Conservation (phyloP, 2,113 vertebrate species). For the Psammodynastes pulverulentus region DNA sequence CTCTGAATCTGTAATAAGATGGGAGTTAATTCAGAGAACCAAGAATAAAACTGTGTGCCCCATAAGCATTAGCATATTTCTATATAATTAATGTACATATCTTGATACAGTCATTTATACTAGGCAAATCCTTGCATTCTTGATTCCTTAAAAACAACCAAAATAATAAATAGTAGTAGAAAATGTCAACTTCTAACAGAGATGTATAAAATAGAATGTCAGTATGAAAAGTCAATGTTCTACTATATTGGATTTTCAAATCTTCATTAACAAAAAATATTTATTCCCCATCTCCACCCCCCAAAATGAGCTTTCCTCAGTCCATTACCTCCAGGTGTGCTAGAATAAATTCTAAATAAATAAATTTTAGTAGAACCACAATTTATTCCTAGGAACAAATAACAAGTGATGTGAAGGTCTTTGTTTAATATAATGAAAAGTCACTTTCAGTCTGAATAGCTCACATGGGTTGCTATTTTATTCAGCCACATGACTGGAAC, state of each 20-base stretch:
- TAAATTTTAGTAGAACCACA: no score
- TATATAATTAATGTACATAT: neutral
- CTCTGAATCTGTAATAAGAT: neutral
- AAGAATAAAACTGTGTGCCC: slow-evolving; percentile 17
- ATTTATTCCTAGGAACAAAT: neutral
- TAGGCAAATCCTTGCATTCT: neutral
- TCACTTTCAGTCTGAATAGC: neutral
- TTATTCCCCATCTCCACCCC: neutral
- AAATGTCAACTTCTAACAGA: neutral
- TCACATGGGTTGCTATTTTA: neutral
- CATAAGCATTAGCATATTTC: slow-evolving; percentile 21
- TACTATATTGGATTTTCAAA: neutral
- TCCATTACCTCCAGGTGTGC: neutral
- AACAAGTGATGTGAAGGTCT: neutral
- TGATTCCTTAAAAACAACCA: neutral
- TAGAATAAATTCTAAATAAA: neutral
- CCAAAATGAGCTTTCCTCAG: neutral
- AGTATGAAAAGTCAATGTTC: neutral
- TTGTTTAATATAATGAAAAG: neutral
- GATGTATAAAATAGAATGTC: neutral
- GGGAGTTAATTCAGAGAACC: neutral
- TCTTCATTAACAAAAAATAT: neutral
- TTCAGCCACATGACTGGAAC: neutral
- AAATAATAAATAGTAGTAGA: neutral
- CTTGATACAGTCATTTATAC: neutral